These are phyloP conservation scores for Variabilichromis moorii DNA, from an alignment of 2,113 vertebrate genomes.

Conservation along the genomic window DNA sequence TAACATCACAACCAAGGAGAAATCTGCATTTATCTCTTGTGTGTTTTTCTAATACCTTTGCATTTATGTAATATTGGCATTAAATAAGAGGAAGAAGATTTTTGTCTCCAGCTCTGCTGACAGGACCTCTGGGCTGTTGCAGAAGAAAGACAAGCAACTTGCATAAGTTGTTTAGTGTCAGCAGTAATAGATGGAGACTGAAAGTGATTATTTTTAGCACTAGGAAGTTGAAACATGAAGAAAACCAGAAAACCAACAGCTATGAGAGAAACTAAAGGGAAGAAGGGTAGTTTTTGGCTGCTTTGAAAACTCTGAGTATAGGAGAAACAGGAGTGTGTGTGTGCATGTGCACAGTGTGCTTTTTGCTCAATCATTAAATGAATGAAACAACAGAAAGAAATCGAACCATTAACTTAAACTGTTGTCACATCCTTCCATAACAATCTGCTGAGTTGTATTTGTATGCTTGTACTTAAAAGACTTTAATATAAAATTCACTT, in stretches of 20 bases:
- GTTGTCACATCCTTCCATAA: not conserved
- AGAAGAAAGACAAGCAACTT: not conserved
- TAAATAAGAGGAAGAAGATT: not conserved
- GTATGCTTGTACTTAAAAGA: not conserved
- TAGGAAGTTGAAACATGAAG: not conserved
- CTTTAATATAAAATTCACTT: not conserved
- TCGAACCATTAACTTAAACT: not conserved
- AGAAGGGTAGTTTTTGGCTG: not conserved
- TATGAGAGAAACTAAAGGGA: not conserved
- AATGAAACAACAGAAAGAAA: not conserved
- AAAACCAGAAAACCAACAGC: not conserved
- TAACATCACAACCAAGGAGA: not conserved
- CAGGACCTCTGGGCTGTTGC: not conserved
- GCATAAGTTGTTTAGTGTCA: slow-evolving; percentile 3
- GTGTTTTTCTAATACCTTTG: not conserved
- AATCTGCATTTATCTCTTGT: not conserved
- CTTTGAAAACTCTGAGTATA: not conserved
- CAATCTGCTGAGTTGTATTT: not conserved
- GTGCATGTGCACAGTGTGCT: not conserved
- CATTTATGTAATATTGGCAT: not conserved
- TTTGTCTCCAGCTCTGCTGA: not conserved
- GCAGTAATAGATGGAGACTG: slow-evolving; percentile 8
- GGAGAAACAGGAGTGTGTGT: not conserved
- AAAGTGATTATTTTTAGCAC: slow-evolving; percentile 12
- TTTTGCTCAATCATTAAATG: not conserved